phyloP scores from a whole-genome alignment of 2,797 vertebrate species.

The Syngnathus acus region DNA sequence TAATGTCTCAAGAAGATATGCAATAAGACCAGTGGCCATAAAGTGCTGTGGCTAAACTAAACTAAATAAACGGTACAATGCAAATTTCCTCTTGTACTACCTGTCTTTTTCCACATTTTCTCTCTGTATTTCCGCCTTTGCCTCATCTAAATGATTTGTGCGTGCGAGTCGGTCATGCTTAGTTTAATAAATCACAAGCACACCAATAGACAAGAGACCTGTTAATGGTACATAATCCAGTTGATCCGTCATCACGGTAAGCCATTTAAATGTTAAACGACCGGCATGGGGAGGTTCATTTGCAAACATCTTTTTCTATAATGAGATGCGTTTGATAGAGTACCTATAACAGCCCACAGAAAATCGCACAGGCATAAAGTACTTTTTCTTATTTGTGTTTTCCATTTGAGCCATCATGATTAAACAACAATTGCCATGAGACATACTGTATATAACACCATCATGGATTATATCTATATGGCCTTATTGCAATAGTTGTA shows the following conservation, averaged over 20 bases:
- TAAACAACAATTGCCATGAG: background rate
- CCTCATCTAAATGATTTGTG: slow-evolving; percentile 1
- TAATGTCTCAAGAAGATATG: background rate
- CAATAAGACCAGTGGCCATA: background rate
- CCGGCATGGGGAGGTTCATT: slow-evolving; percentile 30
- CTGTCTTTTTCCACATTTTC: background rate
- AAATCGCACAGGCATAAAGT: slow-evolving; percentile 14
- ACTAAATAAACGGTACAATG: background rate
- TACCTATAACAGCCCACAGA: slow-evolving; percentile 20
- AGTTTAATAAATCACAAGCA: slow-evolving; percentile 33
- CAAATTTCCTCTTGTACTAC: background rate
- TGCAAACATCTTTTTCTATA: slow-evolving; percentile 26
- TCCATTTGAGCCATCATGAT: background rate
- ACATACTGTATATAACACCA: background rate
- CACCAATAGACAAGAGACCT: slow-evolving; percentile 17
- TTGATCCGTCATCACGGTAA: slow-evolving; percentile 47
- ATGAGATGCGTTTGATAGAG: slow-evolving; percentile 29
- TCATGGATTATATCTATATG: background rate
- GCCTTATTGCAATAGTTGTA: background rate
- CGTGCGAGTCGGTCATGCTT: slow-evolving; percentile 13
- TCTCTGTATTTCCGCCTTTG: slow-evolving; percentile 2
- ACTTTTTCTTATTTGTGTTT: background rate
- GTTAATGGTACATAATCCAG: slow-evolving; percentile 32
- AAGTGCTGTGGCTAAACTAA: background rate
- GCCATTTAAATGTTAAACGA: slow-evolving; percentile 52